Base-by-base conservation (phyloP, 2,888 invertebrate species). In the Cactoblastis cactorum region DNA sequence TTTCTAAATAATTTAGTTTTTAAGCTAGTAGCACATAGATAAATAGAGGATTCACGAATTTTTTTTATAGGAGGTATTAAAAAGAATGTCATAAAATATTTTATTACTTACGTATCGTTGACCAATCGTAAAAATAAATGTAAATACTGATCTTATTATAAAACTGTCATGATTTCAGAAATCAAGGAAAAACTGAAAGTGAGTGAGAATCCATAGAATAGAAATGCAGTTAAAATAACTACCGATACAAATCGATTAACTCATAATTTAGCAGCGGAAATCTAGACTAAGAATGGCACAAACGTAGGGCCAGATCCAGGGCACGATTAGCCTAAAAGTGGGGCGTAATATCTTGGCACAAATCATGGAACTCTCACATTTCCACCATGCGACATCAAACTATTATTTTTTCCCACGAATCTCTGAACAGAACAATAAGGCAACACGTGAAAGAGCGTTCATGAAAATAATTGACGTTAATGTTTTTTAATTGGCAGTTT, bases 361-460 rank as follows among this genome's bases (percentile, higher is more conserved):
- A 59, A 70, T 73, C 71, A 63, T 55, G 57, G 53, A 54, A 56
- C 53, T 61, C 58, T 58, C 61, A 52, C 53, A 57, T 39, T 52
- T 32, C 33, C 32, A 19, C 8, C 33, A 17, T 39, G 39, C 33
- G 32, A 34, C 41, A 49, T 22, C 41, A 32, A 55, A 56, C 55
- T 61, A 53, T 62, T 62, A 47, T 54, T 55, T 54, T 45, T 65
- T 70, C 69, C 54, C 69, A 69, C 61, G 62, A 33, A 38, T 35
- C 53, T 51, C 58, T 49, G 55, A 58, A 57, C 47, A 37, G 50
- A 50, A 43, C 39, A 54, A 66, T 63, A 65, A 66, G 57, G 50
- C 56, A 45, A 53, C 51, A 48, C 51, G 52, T 55, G 50, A 54
- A 56, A 53, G 51, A 54, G 52, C 53, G 49, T 49, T 57, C 45